Base-by-base conservation (phyloP, 2,797 vertebrate species). In the Falco berigora region DNA sequence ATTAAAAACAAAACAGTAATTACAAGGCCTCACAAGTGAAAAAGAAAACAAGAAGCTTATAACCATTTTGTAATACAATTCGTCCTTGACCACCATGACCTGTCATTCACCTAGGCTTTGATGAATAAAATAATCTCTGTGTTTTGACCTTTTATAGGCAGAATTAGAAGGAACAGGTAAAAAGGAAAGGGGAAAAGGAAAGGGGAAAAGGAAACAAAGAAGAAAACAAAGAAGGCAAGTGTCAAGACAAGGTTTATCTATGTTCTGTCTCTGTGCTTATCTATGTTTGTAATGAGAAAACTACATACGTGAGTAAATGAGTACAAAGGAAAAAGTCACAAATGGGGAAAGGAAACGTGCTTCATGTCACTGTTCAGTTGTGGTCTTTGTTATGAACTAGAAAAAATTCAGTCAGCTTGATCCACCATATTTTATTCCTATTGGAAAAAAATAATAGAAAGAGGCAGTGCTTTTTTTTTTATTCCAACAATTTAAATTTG, bases 21-120 rank as follows among this genome's bases (percentile, higher is more conserved):
- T 96, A 96, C 36, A 82, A 61, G 42, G 77, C 58, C 71, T 85
- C 38, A 38, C 53, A 89, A 94, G 85, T 61, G 63, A 87, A 94
- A 93, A 93, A 94, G 78, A 92, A 91, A 92, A 94, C 80, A 93
- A 92, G 52, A 94, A 81, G 81, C 77, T 86, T 96, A 93, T 58
- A 73, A 24, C 47, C 30, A 89, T 87, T 85, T 88, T 93, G 81
- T 87, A 94, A 91, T 32, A 52, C 40, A 67, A 40, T 49, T 95
- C 0, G 2, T 55, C 67, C 71, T 92, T 95, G 92, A 94, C 88
- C 81, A 89, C 80, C 8, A 30, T 61, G 83, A 92, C 59, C 58
- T 92, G 72, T 87, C 58, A 74, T 90, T 93, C 63, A 87, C 44
- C 34, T 63, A 49, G 28, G 52, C 55, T 93, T 88, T 87, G 59